Percentiles rank a stretch among this genome's conserved stretches.
phyloP scores from a whole-genome alignment of 2,113 vertebrate genomes.

The Thalassarche chlororhynchos region DNA sequence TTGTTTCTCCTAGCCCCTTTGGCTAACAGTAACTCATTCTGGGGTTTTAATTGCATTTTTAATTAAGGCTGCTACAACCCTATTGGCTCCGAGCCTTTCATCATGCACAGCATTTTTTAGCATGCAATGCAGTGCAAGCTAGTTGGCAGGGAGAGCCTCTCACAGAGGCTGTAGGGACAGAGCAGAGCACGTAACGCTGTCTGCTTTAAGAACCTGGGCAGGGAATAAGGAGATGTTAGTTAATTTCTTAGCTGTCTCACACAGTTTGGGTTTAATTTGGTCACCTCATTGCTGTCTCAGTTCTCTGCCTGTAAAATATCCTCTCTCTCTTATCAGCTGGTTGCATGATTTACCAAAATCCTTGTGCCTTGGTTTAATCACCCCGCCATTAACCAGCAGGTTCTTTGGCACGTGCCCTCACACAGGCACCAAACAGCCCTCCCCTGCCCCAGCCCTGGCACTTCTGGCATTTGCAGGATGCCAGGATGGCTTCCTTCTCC shows the following conservation, averaged over 20 bases:
- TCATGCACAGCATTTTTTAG: not conserved
- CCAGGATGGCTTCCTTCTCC: not conserved
- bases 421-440: not conserved
- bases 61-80: conserved; percentile 9
- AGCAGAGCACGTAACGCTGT: accelerated
- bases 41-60: conserved; percentile 43
- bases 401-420: not conserved
- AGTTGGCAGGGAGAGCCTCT: not conserved
- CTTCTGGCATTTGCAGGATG: not conserved
- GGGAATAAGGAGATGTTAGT: not conserved
- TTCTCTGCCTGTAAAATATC: not conserved
- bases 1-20: not conserved
- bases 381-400: not conserved
- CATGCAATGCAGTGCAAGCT: not conserved
- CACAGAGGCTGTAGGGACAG: not conserved
- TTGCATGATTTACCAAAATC: not conserved
- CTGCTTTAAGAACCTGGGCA: not conserved
- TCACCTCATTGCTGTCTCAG: not conserved
- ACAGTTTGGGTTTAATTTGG: not conserved
- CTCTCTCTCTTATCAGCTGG: not conserved
- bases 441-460: not conserved
- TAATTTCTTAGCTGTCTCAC: not conserved
- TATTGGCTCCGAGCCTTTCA: not conserved
- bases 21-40: not conserved
- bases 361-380: not conserved